Percentiles rank a stretch among this genome's conserved stretches.
phyloP scores from a whole-genome alignment of 2,888 invertebrate genomes.

The Adelognathus sp. region DNA sequence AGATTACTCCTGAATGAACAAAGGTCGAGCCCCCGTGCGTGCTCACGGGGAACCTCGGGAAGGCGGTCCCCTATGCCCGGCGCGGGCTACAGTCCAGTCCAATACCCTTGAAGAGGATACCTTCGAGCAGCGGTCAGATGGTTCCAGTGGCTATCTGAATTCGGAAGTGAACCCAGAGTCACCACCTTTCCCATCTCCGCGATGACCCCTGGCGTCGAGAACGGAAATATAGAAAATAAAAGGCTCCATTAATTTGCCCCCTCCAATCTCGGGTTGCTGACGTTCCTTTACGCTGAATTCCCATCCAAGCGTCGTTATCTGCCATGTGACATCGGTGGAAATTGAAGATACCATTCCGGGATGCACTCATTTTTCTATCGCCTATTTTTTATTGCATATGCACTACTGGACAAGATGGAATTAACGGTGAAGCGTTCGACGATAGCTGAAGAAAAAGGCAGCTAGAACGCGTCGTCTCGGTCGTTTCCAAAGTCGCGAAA shows the following conservation, averaged over 20 bases:
- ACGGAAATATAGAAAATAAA: too few relatives aligned
- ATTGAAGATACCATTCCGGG: not conserved
- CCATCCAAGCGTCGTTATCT: not conserved
- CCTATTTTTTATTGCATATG: not conserved
- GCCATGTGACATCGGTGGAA: not conserved
- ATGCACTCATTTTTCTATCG: not conserved
- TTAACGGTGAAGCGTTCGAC: slow-evolving; percentile 6
- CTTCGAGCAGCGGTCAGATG: too few relatives aligned
- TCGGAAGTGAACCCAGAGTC: too few relatives aligned
- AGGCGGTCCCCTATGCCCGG: too few relatives aligned
- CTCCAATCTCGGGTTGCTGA: not conserved
- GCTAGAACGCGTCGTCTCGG: slow-evolving; percentile 2
- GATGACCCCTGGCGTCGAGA: too few relatives aligned
- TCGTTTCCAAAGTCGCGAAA: not conserved
- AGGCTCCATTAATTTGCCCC: not conserved
- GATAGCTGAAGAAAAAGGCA: not conserved
- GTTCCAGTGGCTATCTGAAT: too few relatives aligned
- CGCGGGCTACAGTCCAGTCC: too few relatives aligned
- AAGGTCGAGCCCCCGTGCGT: too few relatives aligned
- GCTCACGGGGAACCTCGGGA: too few relatives aligned
- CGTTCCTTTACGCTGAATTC: not conserved
- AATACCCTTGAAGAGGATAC: too few relatives aligned
- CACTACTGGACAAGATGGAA: not conserved
- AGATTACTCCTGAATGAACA: too few relatives aligned
- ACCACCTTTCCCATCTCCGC: too few relatives aligned